A percentile compares a stretch with the other conserved stretches of the same genome.
Evolutionary conservation across 2,797 vertebrate genomes (phyloP).

Genomic region (Cuculus canorus): DNA sequence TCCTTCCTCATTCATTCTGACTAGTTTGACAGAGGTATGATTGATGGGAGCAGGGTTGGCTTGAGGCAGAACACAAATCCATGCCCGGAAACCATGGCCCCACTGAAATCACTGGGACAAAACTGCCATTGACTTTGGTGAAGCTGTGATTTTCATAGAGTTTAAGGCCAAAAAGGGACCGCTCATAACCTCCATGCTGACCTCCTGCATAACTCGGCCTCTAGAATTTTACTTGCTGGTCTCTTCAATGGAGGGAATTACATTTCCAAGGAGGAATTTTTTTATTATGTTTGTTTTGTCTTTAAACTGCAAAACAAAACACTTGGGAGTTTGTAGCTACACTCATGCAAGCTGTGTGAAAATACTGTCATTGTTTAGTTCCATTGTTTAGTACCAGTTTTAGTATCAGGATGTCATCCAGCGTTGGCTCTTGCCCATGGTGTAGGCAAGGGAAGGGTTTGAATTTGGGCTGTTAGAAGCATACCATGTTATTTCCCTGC

Average conservation of each 20-base stretch:
- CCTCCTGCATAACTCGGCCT: slow-evolving; percentile 47
- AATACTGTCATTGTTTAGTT: slow-evolving; percentile 2
- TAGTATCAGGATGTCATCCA: background rate
- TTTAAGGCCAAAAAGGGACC: slow-evolving; percentile 13
- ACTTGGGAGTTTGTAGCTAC: background rate
- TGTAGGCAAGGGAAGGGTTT: fast-evolving
- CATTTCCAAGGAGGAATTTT: slow-evolving; percentile 9
- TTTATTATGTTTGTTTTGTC: slow-evolving; percentile 28
- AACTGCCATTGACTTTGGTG: slow-evolving; percentile 44
- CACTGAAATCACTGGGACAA: slow-evolving; percentile 54
- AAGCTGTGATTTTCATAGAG: slow-evolving; percentile 26
- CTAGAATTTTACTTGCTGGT: slow-evolving; percentile 6
- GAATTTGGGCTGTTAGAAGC: background rate
- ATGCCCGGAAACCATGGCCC: slow-evolving; percentile 47
- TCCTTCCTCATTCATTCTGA: slow-evolving; percentile 33
- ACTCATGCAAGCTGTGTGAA: background rate
- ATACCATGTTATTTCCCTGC: background rate
- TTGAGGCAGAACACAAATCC: slow-evolving; percentile 57
- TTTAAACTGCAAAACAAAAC: background rate
- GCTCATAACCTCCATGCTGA: slow-evolving; percentile 17
- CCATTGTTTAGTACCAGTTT: slow-evolving; percentile 20
- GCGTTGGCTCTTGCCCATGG: background rate
- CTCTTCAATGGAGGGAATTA: slow-evolving; percentile 29
- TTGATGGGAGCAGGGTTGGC: slow-evolving; percentile 43
- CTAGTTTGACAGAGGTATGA: slow-evolving; percentile 60